These are phyloP conservation scores for Euura saliciscinereae DNA, from an alignment of 1,140 invertebrate species.

Conservation along the genomic window DNA sequence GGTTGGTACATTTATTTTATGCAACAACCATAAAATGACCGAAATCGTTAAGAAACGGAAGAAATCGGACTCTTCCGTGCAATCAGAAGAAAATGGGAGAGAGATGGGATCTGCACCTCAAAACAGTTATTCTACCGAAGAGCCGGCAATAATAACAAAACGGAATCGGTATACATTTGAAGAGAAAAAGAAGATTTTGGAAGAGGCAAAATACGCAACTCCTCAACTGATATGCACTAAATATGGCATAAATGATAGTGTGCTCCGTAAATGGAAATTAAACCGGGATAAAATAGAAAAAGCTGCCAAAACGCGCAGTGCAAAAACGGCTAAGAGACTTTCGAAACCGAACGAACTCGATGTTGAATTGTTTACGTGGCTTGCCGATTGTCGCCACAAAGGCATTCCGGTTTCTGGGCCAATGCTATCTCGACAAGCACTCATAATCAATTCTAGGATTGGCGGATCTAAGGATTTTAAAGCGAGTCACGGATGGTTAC, in stretches of 20 bases:
- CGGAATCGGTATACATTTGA: too few species aligned
- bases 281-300: background rate
- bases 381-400: constrained; percentile 10
- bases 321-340: background rate
- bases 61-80: too few species aligned
- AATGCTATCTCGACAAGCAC: background rate
- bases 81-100: background rate
- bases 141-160: background rate
- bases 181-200: background rate
- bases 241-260: background rate
- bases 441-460: background rate
- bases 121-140: background rate
- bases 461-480: too few species aligned
- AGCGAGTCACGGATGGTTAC: constrained; percentile 9
- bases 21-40: background rate
- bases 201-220: background rate
- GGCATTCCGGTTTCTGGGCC: constrained; percentile 19
- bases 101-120: background rate
- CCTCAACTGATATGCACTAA: background rate
- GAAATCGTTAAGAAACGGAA: too few species aligned
- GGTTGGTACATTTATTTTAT: background rate
- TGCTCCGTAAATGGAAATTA: too few species aligned
- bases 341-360: background rate
- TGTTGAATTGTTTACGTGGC: background rate
- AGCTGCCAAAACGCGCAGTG: background rate